phyloP scores from a whole-genome alignment of 2,797 vertebrate species.

The Tarsius wallacei region DNA sequence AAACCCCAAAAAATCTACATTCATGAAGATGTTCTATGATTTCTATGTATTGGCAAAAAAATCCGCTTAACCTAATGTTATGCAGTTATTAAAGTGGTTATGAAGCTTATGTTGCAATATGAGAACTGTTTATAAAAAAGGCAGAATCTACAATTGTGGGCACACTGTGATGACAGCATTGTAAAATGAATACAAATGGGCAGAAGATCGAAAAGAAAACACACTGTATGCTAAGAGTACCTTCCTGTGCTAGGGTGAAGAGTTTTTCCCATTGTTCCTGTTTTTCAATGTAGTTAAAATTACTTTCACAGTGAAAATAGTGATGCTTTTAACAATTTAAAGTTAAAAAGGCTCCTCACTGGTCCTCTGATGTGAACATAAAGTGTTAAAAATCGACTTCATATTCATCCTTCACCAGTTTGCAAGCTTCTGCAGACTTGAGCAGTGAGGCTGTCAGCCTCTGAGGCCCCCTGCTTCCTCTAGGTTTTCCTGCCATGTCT shows the following conservation, averaged over 20 bases:
- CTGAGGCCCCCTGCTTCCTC: not conserved
- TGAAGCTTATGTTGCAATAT: conserved; percentile 39
- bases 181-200: not conserved
- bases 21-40: not conserved
- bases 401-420: not conserved
- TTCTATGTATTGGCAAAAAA: conserved; percentile 10
- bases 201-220: not conserved
- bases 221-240: not conserved
- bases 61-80: not conserved
- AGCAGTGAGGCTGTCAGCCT: not conserved
- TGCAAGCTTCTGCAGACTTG: not conserved
- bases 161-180: not conserved
- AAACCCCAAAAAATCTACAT: not conserved
- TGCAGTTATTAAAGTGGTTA: conserved; percentile 22
- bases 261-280: not conserved
- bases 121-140: conserved; percentile 7
- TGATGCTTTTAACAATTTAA: conserved; percentile 16
- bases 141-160: not conserved
- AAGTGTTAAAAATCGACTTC: not conserved
- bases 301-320: conserved; percentile 40
- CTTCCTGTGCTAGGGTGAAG: not conserved
- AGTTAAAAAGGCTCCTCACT: not conserved
- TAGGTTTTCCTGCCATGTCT: not conserved
- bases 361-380: conserved; percentile 9
- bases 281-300: not conserved